phyloP scores from a whole-genome alignment of 2,113 vertebrate species.

The Nothobranchius kuhntae region DNA sequence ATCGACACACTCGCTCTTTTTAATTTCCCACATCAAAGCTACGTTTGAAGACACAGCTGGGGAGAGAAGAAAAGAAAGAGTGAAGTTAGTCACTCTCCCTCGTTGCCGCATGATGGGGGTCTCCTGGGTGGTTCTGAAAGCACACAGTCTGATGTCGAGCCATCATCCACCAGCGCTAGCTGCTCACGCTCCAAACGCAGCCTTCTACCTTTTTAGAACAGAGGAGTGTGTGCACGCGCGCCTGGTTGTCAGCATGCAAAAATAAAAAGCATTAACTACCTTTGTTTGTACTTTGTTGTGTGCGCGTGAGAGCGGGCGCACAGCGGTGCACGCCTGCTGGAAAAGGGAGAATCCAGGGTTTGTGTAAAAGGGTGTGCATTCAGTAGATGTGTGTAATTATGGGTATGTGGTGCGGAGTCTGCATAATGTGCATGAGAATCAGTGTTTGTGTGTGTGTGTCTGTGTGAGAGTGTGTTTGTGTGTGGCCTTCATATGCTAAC shows the following conservation, averaged over 20 bases:
- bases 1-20: conserved; percentile 83
- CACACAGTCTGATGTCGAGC: conserved; percentile 54
- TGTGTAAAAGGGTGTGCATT: conserved; percentile 73
- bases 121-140: conserved; percentile 77
- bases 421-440: conserved; percentile 63
- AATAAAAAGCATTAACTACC: conserved; percentile 35
- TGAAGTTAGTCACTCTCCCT: conserved; percentile 85
- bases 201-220: conserved; percentile 53
- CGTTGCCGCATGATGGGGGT: conserved; percentile 79
- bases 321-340: conserved; percentile 52
- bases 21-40: conserved; percentile 84
- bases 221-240: conserved; percentile 21
- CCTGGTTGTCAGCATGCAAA: conserved; percentile 26
- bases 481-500: conserved; percentile 79
- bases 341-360: conserved; percentile 76
- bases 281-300: conserved; percentile 61
- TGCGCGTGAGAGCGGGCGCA: conserved; percentile 40
- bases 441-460: conserved; percentile 54
- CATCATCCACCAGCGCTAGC: conserved; percentile 49
- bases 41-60: conserved; percentile 86
- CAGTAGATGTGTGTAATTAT: conserved; percentile 76
- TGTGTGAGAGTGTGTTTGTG: conserved; percentile 68
- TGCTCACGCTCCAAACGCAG: conserved; percentile 50
- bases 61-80: conserved; percentile 85
- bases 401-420: conserved; percentile 73